Base-by-base conservation (phyloP, 2,113 vertebrate genomes). In the Protobothrops mucrosquamatus region DNA sequence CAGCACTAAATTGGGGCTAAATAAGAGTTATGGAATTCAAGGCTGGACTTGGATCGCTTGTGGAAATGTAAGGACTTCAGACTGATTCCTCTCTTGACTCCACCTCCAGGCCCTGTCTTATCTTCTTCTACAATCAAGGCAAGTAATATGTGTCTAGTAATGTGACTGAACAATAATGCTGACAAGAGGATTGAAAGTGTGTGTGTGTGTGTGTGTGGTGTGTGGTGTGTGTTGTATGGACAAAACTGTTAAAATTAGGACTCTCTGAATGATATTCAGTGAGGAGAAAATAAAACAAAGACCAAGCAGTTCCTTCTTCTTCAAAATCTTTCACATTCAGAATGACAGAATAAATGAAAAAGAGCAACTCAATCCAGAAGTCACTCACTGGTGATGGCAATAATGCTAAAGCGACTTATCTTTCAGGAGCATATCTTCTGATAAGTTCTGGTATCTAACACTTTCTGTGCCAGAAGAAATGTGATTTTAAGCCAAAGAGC, bases 401-500 rank as follows among this genome's bases (percentile, higher is more conserved):
- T 56, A 81, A 74, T 24, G 55, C 39, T 89, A 88, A 74, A 56
- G 55, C 52, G 57, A 69, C 43, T 55, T 56, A 23, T 55, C 87
- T 88, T 88, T 52, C 12, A 39, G 59, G 23, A 29, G 6, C 29
- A 59, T 12, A 64, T 81, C 29, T 4, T 9, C 86, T 89, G 89
- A 34, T 1, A 26, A 23, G 85, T n/a, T 93, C 14, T 55, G 88
- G 39, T 12, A 6, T 92, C 95, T 87, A 94, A 93, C 12, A 6
- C 24, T 89, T 95, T 56, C 24, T 4, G 1, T 88, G 92, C 54
- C 29, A 93, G 85, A 95, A 26, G 46, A 91, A 85, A 1, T n/a
- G 14, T 89, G 93, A 93, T 92, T 93, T n/a, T 93, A 91, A 93
- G 20, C 59, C 89, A 43, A 1, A 24, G 48, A 91, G 0, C 23